Percentiles rank a stretch among this genome's conserved stretches.
Conservation (phyloP, 2,113 vertebrate genomes). For the Vicugna pacos region DNA sequence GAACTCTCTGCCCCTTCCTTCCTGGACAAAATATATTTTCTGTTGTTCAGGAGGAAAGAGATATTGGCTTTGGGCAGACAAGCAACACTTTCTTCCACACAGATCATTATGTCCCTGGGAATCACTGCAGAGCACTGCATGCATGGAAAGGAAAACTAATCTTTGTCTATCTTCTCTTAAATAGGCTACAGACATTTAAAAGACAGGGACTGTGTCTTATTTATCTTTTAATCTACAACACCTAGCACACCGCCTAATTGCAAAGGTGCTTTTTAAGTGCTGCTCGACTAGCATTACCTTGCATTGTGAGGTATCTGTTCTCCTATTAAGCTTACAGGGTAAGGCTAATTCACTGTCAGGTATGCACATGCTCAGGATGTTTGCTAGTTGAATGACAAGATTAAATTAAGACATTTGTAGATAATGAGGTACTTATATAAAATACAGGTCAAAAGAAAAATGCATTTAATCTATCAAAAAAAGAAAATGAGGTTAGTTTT, state of each 20-base stretch:
- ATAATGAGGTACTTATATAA: conserved; percentile 64
- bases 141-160: neutral
- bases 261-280: conserved; percentile 38
- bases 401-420: conserved; percentile 53
- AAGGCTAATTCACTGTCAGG: neutral
- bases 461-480: conserved; percentile 62
- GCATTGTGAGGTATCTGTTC: neutral
- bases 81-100: neutral
- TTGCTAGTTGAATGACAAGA: conserved; percentile 42
- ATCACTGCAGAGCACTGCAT: neutral
- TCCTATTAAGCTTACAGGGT: neutral
- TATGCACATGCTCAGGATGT: neutral
- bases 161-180: conserved; percentile 29
- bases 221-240: neutral
- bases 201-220: conserved; percentile 15
- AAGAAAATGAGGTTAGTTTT: conserved; percentile 53
- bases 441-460: conserved; percentile 58
- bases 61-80: neutral
- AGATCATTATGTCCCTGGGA: neutral
- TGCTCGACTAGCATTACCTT: neutral
- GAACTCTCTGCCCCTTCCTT: neutral
- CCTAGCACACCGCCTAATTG: neutral
- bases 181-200: conserved; percentile 12
- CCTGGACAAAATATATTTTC: neutral
- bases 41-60: neutral